Base-by-base conservation (phyloP, 2,888 invertebrate genomes). In the Stegana nigrithorax region DNA sequence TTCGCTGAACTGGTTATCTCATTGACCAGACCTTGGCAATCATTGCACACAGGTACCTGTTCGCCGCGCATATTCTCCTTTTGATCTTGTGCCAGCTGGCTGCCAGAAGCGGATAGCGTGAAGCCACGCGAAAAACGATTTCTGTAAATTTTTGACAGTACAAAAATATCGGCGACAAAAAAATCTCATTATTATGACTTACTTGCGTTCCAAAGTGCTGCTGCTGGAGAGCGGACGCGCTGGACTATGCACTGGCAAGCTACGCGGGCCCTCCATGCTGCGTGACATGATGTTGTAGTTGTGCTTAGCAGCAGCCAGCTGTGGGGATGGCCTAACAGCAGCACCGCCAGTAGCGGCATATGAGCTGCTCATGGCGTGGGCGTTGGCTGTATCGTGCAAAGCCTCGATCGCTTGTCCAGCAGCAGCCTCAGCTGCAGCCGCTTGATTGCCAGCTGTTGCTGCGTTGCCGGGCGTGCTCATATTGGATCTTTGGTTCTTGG, bases 11-110 rank as follows among this genome's bases (percentile, higher is more conserved):
- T 92, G 83, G 97, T 96, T 83, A 97, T 96, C 87, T 96, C 95
- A 75, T 95, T 90, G 64, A 97, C 94, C 92, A 97, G 93, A 65
- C 93, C 92, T 84, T 95, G 95, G 87, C 97, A 97, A 88, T 97
- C 97, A 85, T 94, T 93, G 84, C 97, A 97, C 53, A 97, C 95
- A 66, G 92, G 91, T 92, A 96, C 94, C 81, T 93, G 91, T 65
- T 94, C 91, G 71, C 91, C 91, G 65, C 91, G 90, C 53, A 92
- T 87, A 19, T 90, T 88, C 81, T 92, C 92, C 64, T 89, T 87
- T 47, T 87, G 87, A 59, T 88, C 85, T 61, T 83, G 83, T 60
- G 75, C 73, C 26, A 85, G 72, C 32, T 86, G 84, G 60, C 86
- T 88, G 60, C 88, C 88, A 19, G 82, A 82, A 1, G 86, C 85